Evolutionary conservation across 1,140 invertebrate genomes (phyloP).

Genomic region (Anadara kagoshimensis): DNA sequence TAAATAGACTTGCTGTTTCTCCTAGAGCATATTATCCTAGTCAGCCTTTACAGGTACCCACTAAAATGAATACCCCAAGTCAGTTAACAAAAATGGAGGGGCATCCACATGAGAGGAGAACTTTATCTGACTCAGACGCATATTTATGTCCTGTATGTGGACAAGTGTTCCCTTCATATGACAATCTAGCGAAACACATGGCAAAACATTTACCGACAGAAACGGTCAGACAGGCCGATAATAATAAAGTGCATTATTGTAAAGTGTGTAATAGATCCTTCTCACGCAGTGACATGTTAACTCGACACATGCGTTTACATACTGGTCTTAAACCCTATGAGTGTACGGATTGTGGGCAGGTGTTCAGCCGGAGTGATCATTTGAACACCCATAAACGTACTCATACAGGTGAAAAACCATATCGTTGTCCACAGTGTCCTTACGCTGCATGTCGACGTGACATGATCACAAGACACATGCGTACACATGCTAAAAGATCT

Average conservation of each 20-base stretch:
- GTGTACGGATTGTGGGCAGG: conserved; percentile 71
- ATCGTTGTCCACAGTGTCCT: conserved; percentile 73
- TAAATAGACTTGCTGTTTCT: conserved; percentile 63
- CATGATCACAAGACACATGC: conserved; percentile 98
- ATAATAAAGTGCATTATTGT: conserved; percentile 90
- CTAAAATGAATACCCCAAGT: conserved; percentile 36
- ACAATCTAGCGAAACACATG: conserved; percentile 97
- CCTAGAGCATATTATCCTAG: conserved; percentile 64
- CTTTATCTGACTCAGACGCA: conserved; percentile 65
- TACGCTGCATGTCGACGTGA: conserved; percentile 85
- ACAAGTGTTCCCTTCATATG: conserved; percentile 95
- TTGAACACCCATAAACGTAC: conserved; percentile 85
- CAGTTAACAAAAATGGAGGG: conserved; percentile 18
- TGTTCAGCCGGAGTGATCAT: conserved; percentile 85
- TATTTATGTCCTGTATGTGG: conserved; percentile 94
- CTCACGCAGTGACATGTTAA: conserved; percentile 98
- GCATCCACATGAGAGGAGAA: conserved; percentile 43
- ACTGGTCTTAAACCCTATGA: conserved; percentile 73
- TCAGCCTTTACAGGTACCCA: conserved; percentile 48
- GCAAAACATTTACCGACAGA: conserved; percentile 83
- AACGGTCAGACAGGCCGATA: conserved; percentile 64
- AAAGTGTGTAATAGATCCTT: conserved; percentile 96
- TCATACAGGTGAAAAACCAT: conserved; percentile 75
- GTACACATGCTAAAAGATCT: conserved; percentile 84
- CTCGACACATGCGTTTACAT: conserved; percentile 90